These are phyloP conservation scores for Sternarchorhynchus goeldii DNA, from an alignment of 2,797 vertebrate genomes.

Conservation along the genomic window DNA sequence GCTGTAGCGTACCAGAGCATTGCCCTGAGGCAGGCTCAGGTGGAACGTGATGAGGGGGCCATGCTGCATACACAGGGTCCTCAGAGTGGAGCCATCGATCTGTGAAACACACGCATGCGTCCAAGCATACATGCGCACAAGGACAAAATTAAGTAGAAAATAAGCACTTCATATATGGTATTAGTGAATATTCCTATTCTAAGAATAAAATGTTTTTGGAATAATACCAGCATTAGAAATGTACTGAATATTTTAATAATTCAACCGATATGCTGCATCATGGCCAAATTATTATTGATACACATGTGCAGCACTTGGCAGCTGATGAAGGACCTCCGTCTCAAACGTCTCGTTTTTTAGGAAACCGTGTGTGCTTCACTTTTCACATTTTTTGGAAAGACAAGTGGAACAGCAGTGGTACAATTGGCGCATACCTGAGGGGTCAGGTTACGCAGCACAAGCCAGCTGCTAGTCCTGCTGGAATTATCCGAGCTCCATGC, in stretches of 20 bases:
- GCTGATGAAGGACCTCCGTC: no score
- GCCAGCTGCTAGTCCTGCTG: conserved; percentile 95
- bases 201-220: background rate
- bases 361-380: no score
- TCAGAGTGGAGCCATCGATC: conserved; percentile 96
- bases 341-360: no score
- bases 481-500: conserved; percentile 92
- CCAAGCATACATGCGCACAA: background rate
- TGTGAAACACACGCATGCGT: conserved; percentile 59
- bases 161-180: background rate
- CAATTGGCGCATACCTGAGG: conserved; percentile 73
- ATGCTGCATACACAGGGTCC: conserved; percentile 96
- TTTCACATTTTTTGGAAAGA: no score
- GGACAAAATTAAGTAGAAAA: background rate
- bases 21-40: conserved; percentile 97
- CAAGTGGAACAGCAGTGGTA: no score
- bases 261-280: no score
- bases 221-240: background rate
- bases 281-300: no score
- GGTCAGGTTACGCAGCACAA: conserved; percentile 96
- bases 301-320: no score
- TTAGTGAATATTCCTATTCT: background rate
- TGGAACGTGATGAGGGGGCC: conserved; percentile 99
- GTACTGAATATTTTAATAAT: no score
- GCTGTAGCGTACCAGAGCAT: conserved; percentile 96